phyloP scores from a whole-genome alignment of 2,888 invertebrate species.

The Trichopoda pennipes region DNA sequence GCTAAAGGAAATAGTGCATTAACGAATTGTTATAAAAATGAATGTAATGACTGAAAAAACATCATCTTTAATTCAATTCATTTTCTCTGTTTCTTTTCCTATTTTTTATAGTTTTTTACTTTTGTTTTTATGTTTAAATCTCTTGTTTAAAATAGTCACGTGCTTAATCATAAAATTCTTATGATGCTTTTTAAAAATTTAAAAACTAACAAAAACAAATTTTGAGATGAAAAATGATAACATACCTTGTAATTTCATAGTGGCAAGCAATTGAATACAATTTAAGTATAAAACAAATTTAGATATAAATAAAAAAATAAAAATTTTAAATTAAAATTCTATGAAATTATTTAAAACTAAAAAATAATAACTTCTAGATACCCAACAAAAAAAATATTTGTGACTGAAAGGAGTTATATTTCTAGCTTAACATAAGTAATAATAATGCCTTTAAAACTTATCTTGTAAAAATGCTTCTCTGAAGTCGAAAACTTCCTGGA shows the following conservation, averaged over 20 bases:
- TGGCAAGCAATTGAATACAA: not conserved
- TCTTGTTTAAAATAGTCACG: slow-evolving; percentile 53
- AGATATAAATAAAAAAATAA: not conserved
- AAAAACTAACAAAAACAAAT: slow-evolving; percentile 36
- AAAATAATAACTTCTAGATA: too few species aligned
- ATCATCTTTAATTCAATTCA: slow-evolving; percentile 28
- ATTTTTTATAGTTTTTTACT: slow-evolving; percentile 8
- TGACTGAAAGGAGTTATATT: too few species aligned
- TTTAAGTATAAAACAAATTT: not conserved
- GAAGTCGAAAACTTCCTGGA: too few species aligned
- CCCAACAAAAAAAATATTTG: too few species aligned
- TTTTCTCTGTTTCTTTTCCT: slow-evolving; percentile 26
- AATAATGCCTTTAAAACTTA: too few species aligned
- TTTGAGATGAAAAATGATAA: slow-evolving; percentile 31
- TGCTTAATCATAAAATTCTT: slow-evolving; percentile 62
- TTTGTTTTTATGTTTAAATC: slow-evolving; percentile 33
- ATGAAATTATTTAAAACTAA: not conserved
- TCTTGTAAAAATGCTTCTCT: too few species aligned
- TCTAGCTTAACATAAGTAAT: too few species aligned
- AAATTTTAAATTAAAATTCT: too few species aligned
- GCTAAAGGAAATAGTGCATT: not conserved
- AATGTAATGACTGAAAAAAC: slow-evolving; percentile 2
- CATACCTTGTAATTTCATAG: slow-evolving; percentile 9
- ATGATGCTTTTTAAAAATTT: slow-evolving; percentile 49
- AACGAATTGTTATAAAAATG: not conserved